Evolutionary conservation across 2,113 vertebrate genomes (phyloP).

Genomic region (Gobius niger): DNA sequence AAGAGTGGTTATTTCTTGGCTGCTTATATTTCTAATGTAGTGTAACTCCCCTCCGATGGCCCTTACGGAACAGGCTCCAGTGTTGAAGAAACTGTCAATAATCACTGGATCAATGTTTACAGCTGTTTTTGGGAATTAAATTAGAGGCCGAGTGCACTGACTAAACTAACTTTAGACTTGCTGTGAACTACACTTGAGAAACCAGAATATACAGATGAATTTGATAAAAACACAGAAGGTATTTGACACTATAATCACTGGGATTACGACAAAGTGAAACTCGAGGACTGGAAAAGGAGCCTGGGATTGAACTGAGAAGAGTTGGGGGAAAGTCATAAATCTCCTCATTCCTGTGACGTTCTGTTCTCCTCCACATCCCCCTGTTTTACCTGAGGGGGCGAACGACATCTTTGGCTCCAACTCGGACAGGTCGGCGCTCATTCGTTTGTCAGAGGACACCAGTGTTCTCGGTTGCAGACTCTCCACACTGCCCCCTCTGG

Average conservation of each 20-base stretch:
- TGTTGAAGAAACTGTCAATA: no score
- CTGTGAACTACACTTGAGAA: no score
- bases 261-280: background rate
- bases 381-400: slow-evolving; percentile 84
- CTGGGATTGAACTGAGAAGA: background rate
- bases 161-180: no score
- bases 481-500: slow-evolving; percentile 94
- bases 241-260: background rate
- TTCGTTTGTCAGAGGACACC: slow-evolving; percentile 86
- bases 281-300: background rate
- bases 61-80: no score
- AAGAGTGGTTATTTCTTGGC: no score
- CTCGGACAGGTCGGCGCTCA: slow-evolving; percentile 96
- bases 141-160: no score
- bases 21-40: no score
- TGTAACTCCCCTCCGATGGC: no score
- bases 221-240: no score
- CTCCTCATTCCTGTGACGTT: background rate
- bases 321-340: background rate
- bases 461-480: slow-evolving; percentile 85
- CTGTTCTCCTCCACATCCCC: background rate
- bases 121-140: no score
- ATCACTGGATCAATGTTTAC: no score
- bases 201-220: no score
- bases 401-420: slow-evolving; percentile 87